Base-by-base conservation (phyloP, 1,140 invertebrate species). In the Propsilocerus akamusi region DNA sequence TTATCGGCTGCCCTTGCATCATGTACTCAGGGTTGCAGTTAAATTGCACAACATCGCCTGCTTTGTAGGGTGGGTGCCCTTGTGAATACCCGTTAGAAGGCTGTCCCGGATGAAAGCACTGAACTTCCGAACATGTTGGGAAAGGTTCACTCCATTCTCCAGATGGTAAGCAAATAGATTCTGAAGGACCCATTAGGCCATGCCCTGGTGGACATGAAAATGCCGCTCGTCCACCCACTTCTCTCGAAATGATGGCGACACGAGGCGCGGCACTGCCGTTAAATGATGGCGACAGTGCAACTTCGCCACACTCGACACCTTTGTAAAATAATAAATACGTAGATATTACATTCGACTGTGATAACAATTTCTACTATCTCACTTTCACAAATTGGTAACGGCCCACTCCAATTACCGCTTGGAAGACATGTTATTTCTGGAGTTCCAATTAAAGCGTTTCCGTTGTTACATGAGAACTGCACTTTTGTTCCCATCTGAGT, bases 11-110 rank as follows among this genome's bases (percentile, higher is more conserved):
- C 3, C 88, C 88, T 62, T 88, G 81, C 71, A 92, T 80, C 74
- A 90, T 88, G 66, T 80, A 89, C 51, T 88, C 85, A 37, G 82
- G 76, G 66, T 86, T 79, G 67, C 89, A 93, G 61, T 81, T 81
- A 68, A 86, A 86, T 60, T 88, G 82, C 14, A 88, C 75, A 20
- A 88, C 75, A 62, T 90, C 85, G 12, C 86, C 85, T 20, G 82
- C 82, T 58, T 81, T 74, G 65, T 83, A 87, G 12, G 77, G 79
- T 41, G 75, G 75, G 50, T 70, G 72, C 24, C 80, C 81, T 57
- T 78, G 78, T 49, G 83, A 75, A 63, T 81, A 83, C 25, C 85
- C 85, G 57, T 87, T 81, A 47, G 77, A 72, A 4, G 84, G 85
- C 5, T 75, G 66, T 17, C 72, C 72, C 0, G 81, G 81, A 54